Conservation (phyloP, 2,888 invertebrate genomes). For the Timema podura region DNA sequence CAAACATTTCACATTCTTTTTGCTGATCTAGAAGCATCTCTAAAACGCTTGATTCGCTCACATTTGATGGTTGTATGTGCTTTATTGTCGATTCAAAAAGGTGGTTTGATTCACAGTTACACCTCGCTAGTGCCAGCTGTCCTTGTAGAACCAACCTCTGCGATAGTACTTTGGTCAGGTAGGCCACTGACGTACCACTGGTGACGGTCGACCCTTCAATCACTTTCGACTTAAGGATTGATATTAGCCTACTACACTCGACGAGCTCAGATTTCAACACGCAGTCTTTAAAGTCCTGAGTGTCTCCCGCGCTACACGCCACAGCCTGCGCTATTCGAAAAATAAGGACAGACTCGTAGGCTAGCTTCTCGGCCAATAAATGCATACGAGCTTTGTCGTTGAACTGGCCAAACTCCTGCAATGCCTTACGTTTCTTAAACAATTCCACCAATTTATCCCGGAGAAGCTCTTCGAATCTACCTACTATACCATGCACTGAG, state of each 20-base stretch:
- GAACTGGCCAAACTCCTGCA: slow-evolving; percentile 64
- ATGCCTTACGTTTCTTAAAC: slow-evolving; percentile 59
- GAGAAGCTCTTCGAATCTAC: slow-evolving; percentile 58
- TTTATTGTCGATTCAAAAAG: slow-evolving; percentile 28
- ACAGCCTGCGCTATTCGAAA: slow-evolving; percentile 65
- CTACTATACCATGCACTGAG: slow-evolving; percentile 39
- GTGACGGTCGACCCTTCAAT: slow-evolving; percentile 49
- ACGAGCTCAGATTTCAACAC: slow-evolving; percentile 48
- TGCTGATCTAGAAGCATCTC: slow-evolving; percentile 52
- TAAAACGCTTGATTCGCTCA: slow-evolving; percentile 47
- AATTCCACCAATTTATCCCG: slow-evolving; percentile 65
- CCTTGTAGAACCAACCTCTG: slow-evolving; percentile 49
- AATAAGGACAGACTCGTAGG: slow-evolving; percentile 72
- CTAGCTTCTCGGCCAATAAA: slow-evolving; percentile 72
- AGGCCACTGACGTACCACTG: slow-evolving; percentile 54
- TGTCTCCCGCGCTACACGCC: slow-evolving; percentile 51
- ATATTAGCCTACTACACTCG: slow-evolving; percentile 73
- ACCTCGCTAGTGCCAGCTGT: slow-evolving; percentile 47
- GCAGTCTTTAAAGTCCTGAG: slow-evolving; percentile 54
- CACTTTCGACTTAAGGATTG: slow-evolving; percentile 64
- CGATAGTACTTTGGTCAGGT: slow-evolving; percentile 71
- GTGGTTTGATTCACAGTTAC: slow-evolving; percentile 36
- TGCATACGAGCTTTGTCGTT: slow-evolving; percentile 64
- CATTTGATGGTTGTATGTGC: neutral
- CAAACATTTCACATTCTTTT: slow-evolving; percentile 57